Base-by-base conservation (phyloP, 2,113 vertebrate genomes). In the Anas platyrhynchos region DNA sequence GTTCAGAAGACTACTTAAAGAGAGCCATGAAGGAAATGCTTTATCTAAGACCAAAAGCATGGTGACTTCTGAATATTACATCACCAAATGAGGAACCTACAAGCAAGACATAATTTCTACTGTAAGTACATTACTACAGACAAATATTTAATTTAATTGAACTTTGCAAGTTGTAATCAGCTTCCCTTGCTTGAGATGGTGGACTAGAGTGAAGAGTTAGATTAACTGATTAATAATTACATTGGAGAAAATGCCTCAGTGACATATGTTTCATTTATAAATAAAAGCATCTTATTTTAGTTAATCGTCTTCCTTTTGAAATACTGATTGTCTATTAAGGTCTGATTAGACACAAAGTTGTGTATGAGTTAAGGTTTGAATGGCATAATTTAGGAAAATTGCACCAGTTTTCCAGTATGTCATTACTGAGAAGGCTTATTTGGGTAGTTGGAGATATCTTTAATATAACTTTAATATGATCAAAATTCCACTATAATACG, bases 61-160 rank as follows among this genome's bases (percentile, higher is more conserved):
- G 97, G 97, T 97, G 97, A 98, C 96, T 97, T 95, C 97, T 97
- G 94, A 96, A 96, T 96, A 96, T 95, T 97, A 88, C 91, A 96
- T 95, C 97, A 94, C 95, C 97, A 98, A 98, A 98, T 98, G 98
- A 98, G 97, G 98, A 98, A 98, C 98, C 97, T 97, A 97, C 97
- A 97, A 94, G 97, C 91, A 94, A 98, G 97, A 94, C 97, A 98
- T 89, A 98, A 96, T 92, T 98, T 98, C 96, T 98, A 97, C 96
- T 91, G 98, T 98, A 96, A 98, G 98, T 98, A 97, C 3, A 32
- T 68, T 76, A 41, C 69, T 73, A 34, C 25, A 77, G 63, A 86
- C 32, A 82, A 94, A 84, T 65, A 54, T 11, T 65, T 62, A 41
- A 9, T 75, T 73, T 48, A 65, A 16, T 80, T 72, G 52, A 80